phyloP scores from a whole-genome alignment of 2,797 vertebrate species.

The Amphiprion clarkii region DNA sequence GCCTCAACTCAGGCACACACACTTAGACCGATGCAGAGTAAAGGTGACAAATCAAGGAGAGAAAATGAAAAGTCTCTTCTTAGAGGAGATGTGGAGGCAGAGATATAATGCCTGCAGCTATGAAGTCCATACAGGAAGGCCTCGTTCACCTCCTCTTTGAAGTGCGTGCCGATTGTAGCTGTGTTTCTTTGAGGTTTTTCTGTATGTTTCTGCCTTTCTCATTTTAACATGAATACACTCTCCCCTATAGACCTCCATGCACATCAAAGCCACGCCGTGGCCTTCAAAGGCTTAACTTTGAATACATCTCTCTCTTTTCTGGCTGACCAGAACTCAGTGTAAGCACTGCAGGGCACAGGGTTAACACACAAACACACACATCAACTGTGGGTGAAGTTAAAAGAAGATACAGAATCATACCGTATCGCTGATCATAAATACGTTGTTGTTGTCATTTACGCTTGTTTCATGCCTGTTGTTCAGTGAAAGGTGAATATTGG shows the following conservation, averaged over 20 bases:
- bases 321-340: constrained; percentile 59
- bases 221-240: constrained; percentile 88
- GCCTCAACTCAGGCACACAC: constrained; percentile 38
- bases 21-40: constrained; percentile 21
- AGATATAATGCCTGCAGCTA: constrained; percentile 73
- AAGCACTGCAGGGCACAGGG: constrained; percentile 67
- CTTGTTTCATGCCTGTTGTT: background rate
- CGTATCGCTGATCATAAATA: background rate
- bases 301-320: constrained; percentile 69
- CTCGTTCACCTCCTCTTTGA: constrained; percentile 81
- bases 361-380: constrained; percentile 32
- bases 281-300: constrained; percentile 84
- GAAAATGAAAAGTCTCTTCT: constrained; percentile 12
- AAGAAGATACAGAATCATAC: background rate
- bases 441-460: background rate
- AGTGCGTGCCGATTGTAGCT: constrained; percentile 74
- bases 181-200: constrained; percentile 71
- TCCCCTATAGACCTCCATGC: constrained; percentile 80
- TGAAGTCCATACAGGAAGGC: constrained; percentile 78
- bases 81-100: constrained; percentile 25
- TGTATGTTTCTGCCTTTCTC: constrained; percentile 83
- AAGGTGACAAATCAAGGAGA: constrained; percentile 36
- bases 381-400: background rate
- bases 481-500: no score
- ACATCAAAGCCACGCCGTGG: constrained; percentile 85